These are phyloP conservation scores for Esperia sulphurella DNA, from an alignment of 2,888 invertebrate species.

Conservation along the genomic window DNA sequence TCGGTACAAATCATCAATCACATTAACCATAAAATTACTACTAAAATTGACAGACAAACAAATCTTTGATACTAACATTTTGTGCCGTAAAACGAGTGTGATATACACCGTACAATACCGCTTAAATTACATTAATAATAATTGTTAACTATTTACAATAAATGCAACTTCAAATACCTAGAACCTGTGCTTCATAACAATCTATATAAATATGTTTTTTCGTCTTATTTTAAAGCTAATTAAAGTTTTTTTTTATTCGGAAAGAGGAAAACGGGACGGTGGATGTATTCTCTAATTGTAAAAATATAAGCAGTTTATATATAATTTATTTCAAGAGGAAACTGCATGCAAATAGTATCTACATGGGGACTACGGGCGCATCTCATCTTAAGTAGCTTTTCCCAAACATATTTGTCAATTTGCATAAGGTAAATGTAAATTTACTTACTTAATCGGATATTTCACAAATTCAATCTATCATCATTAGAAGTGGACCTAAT, in stretches of 20 bases:
- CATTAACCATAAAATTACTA: slow-evolving; percentile 52
- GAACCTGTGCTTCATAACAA: slow-evolving; percentile 78
- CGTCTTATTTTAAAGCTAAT: slow-evolving; percentile 70
- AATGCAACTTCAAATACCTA: slow-evolving; percentile 75
- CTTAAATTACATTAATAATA: slow-evolving; percentile 57
- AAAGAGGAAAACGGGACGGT: slow-evolving; percentile 77
- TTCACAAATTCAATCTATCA: slow-evolving; percentile 2
- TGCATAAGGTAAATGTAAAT: neutral
- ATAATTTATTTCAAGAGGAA: slow-evolving; percentile 33
- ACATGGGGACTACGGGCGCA: slow-evolving; percentile 5
- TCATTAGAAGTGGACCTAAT: slow-evolving; percentile 22
- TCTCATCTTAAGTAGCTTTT: neutral
- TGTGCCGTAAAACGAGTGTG: slow-evolving; percentile 79
- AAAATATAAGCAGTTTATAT: slow-evolving; percentile 58
- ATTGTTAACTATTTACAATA: slow-evolving; percentile 74
- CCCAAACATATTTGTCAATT: neutral
- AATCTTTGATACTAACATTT: slow-evolving; percentile 68
- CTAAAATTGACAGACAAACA: slow-evolving; percentile 76
- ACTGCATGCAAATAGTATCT: slow-evolving; percentile 33
- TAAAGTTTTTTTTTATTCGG: slow-evolving; percentile 59
- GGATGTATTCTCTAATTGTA: slow-evolving; percentile 64
- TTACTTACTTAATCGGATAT: neutral
- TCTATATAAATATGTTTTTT: slow-evolving; percentile 75
- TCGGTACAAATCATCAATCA: slow-evolving; percentile 61
- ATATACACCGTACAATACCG: slow-evolving; percentile 67